Evolutionary conservation across 2,888 invertebrate species (phyloP).

Genomic region (Stratiomys singularior): DNA sequence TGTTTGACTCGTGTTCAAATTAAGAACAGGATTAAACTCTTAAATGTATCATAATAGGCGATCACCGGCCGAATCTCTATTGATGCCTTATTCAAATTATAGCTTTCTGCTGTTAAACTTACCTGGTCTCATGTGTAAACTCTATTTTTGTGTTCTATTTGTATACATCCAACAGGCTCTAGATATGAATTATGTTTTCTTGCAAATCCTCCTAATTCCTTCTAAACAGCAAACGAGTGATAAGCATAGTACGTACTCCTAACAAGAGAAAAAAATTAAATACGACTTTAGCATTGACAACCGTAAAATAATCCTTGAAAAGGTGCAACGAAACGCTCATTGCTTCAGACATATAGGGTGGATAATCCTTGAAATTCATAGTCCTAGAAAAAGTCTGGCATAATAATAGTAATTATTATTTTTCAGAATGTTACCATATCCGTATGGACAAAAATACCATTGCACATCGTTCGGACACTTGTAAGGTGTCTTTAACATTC

Average conservation of each 20-base stretch:
- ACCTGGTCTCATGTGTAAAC: neutral
- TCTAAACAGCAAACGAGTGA: neutral
- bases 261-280: neutral
- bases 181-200: neutral
- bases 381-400: neutral
- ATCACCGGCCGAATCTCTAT: slow-evolving; percentile 6
- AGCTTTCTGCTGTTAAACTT: neutral
- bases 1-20: slow-evolving; percentile 36
- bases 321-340: neutral
- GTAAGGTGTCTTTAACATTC: slow-evolving; percentile 24
- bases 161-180: neutral
- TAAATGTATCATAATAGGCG: slow-evolving; percentile 41
- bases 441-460: slow-evolving; percentile 4
- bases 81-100: neutral
- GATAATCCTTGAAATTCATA: slow-evolving; percentile 15
- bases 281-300: neutral
- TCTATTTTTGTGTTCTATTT: neutral
- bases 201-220: neutral
- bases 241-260: neutral
- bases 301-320: slow-evolving; percentile 11
- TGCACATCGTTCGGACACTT: slow-evolving; percentile 25
- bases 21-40: slow-evolving; percentile 18
- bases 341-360: neutral
- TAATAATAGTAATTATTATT: slow-evolving; percentile 36
- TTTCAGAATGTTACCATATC: neutral